Conservation (phyloP, 2,888 invertebrate genomes). For the Caenorhabditis sp. region DNA sequence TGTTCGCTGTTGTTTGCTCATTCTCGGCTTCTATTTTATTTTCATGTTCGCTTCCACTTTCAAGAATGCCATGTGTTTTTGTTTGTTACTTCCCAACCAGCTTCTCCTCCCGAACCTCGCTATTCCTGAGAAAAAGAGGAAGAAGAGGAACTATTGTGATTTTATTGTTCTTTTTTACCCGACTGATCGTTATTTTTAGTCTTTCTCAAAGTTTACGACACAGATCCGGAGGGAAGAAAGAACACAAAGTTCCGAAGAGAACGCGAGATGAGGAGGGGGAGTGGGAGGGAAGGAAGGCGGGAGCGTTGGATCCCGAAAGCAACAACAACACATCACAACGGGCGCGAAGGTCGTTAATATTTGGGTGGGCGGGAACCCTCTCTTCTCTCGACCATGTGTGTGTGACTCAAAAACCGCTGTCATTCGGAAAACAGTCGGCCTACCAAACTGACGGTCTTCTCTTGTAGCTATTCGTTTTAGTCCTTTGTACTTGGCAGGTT, state of each 20-base stretch:
- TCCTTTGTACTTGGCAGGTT: no score
- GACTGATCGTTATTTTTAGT: conserved; percentile 20
- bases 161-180: conserved; percentile 43
- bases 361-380: conserved; percentile 25
- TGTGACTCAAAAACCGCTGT: conserved; percentile 42
- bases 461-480: background rate
- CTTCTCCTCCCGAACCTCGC: background rate
- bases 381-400: background rate
- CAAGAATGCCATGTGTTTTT: conserved; percentile 41
- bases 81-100: background rate
- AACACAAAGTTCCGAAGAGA: no score
- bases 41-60: background rate
- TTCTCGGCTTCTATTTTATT: no score
- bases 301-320: conserved; percentile 29
- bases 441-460: conserved; percentile 10
- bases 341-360: conserved; percentile 46
- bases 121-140: no score
- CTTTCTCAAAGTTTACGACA: conserved; percentile 26
- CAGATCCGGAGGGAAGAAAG: no score
- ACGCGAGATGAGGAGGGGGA: conserved; percentile 2
- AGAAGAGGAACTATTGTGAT: no score
- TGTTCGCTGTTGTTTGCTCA: background rate
- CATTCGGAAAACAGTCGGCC: conserved; percentile 32
- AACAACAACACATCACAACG: conserved; percentile 47
- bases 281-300: conserved; percentile 31